These are phyloP conservation scores for Miltochrista miniata DNA, from an alignment of 2,888 invertebrate species.

Conservation along the genomic window DNA sequence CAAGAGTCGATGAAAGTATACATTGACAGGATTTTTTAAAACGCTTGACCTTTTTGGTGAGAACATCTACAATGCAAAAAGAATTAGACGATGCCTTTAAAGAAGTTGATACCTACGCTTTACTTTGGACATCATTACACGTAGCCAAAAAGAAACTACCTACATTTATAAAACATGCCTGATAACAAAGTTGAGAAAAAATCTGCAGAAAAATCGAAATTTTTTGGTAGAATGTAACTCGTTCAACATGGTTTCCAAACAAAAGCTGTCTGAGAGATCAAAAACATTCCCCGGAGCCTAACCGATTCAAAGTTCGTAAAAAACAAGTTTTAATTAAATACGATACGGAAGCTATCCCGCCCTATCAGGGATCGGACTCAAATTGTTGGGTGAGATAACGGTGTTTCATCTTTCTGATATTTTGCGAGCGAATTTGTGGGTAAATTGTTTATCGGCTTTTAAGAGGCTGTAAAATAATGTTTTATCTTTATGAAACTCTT, in stretches of 20 bases:
- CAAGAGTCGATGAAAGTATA: not conserved
- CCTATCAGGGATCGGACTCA: slow-evolving; percentile 18
- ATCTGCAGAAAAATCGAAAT: too few species aligned
- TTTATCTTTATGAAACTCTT: not conserved
- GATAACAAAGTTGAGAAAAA: too few species aligned
- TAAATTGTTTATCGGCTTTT: not conserved
- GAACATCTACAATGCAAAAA: too few species aligned
- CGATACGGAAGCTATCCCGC: slow-evolving; percentile 30
- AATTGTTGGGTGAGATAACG: slow-evolving; percentile 29
- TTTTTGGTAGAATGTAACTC: too few species aligned
- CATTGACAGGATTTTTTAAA: slow-evolving; percentile 1
- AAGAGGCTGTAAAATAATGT: not conserved
- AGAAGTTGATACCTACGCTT: too few species aligned
- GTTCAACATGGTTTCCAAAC: not conserved
- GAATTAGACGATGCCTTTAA: too few species aligned
- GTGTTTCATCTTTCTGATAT: slow-evolving; percentile 20
- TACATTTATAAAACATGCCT: too few species aligned
- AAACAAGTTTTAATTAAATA: slow-evolving; percentile 57
- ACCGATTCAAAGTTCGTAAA: slow-evolving; percentile 24
- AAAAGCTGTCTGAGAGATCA: slow-evolving; percentile 19
- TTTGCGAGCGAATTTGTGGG: slow-evolving; percentile 4
- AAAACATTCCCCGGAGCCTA: slow-evolving; percentile 28
- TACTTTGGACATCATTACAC: too few species aligned
- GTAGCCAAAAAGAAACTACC: too few species aligned
- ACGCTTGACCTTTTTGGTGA: too few species aligned